Conservation (phyloP, 2,888 invertebrate species). For the Atethmia centrago region DNA sequence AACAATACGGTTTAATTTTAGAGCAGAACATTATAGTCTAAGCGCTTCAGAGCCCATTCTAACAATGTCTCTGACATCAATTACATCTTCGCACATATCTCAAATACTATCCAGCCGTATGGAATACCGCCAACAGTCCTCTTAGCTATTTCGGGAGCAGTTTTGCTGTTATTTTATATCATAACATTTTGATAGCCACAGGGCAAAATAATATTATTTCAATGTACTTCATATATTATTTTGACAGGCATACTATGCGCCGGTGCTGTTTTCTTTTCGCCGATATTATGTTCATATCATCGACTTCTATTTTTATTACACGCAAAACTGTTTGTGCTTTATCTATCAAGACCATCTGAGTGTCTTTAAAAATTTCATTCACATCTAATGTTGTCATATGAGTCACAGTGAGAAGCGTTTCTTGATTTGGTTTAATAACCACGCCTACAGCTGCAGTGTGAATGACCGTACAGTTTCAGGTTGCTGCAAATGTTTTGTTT, state of each 20-base stretch:
- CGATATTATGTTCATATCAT: slow-evolving; percentile 38
- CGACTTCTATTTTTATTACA: slow-evolving; percentile 20
- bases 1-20: slow-evolving; percentile 49
- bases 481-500: slow-evolving; percentile 61
- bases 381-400: slow-evolving; percentile 63
- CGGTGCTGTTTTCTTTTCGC: slow-evolving; percentile 31
- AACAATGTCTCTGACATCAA: slow-evolving; percentile 51
- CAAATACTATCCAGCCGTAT: slow-evolving; percentile 64
- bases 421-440: slow-evolving; percentile 70
- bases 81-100: slow-evolving; percentile 58
- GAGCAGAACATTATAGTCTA: slow-evolving; percentile 40
- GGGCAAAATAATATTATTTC: slow-evolving; percentile 47
- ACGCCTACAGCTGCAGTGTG: slow-evolving; percentile 67
- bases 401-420: slow-evolving; percentile 64
- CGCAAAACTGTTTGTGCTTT: slow-evolving; percentile 37
- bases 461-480: slow-evolving; percentile 68
- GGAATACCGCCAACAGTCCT: slow-evolving; percentile 73
- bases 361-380: slow-evolving; percentile 48
- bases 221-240: slow-evolving; percentile 41
- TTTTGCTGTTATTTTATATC: slow-evolving; percentile 71
- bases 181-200: slow-evolving; percentile 60
- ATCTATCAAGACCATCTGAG: slow-evolving; percentile 48
- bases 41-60: slow-evolving; percentile 31
- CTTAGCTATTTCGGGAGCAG: slow-evolving; percentile 71
- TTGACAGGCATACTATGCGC: slow-evolving; percentile 31